These are phyloP conservation scores for Danio tinwini DNA, from an alignment of 2,797 vertebrate genomes.

Conservation along the genomic window DNA sequence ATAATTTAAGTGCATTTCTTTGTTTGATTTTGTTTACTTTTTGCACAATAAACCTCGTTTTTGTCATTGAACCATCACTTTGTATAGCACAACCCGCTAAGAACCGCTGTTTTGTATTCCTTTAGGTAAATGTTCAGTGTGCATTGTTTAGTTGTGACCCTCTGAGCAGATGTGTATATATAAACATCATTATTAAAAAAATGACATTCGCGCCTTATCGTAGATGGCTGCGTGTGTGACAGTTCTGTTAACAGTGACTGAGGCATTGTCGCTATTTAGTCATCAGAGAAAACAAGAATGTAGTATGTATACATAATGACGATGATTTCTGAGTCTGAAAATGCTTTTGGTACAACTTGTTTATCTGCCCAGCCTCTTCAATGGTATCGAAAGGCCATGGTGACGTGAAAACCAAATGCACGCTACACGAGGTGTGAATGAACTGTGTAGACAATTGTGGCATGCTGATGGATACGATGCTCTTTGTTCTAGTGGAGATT, in stretches of 20 bases:
- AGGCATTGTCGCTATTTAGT: conserved; percentile 29
- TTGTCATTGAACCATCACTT: not conserved
- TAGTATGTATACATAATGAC: conserved; percentile 60
- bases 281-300: conserved; percentile 57
- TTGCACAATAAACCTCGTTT: not conserved
- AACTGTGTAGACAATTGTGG: conserved; percentile 35
- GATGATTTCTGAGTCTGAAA: conserved; percentile 59
- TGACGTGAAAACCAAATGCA: conserved; percentile 42
- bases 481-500: conserved; percentile 37
- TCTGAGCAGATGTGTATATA: conserved; percentile 47
- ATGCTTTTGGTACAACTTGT: conserved; percentile 28
- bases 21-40: conserved; percentile 11
- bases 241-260: conserved; percentile 49
- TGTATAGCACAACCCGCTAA: not conserved
- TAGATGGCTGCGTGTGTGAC: conserved; percentile 53
- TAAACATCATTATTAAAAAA: conserved; percentile 56
- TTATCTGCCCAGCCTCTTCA: conserved; percentile 30
- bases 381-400: conserved; percentile 23
- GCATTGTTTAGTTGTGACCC: conserved; percentile 29
- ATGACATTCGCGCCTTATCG: conserved; percentile 49
- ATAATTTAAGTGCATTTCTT: conserved; percentile 4
- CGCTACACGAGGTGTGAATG: conserved; percentile 31
- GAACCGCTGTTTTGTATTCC: conserved; percentile 11
- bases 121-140: conserved; percentile 1
- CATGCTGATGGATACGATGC: conserved; percentile 17